Evolutionary conservation across 2,888 invertebrate species (phyloP).

Genomic region (Yponomeuta malinellus): DNA sequence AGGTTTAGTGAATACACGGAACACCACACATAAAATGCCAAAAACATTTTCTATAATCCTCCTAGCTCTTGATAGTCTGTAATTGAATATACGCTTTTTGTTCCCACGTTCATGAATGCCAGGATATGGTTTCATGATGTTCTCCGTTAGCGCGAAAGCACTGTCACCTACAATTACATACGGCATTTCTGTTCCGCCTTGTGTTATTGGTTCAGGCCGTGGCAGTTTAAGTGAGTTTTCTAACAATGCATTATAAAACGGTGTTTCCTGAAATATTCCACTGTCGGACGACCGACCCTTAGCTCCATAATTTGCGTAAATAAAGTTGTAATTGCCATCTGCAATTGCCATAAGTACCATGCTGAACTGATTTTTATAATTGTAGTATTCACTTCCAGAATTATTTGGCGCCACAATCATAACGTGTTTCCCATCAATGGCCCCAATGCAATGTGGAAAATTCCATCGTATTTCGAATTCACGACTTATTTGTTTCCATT

Average conservation of each 20-base stretch:
- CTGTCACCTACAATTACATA: conserved; percentile 18
- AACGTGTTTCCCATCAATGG: conserved; percentile 24
- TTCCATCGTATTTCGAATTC: conserved; percentile 27
- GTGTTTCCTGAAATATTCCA: conserved; percentile 30
- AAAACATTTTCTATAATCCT: conserved; percentile 26
- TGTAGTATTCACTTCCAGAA: conserved; percentile 27
- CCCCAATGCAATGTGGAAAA: conserved; percentile 27
- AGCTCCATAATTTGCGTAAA: conserved; percentile 28
- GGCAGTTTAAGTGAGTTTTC: conserved; percentile 27
- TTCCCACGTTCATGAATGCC: conserved; percentile 25
- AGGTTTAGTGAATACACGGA: conserved; percentile 28
- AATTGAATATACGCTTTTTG: conserved; percentile 24
- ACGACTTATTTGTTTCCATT: conserved; percentile 22
- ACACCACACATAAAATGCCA: conserved; percentile 26
- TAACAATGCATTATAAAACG: conserved; percentile 27
- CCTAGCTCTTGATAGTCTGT: conserved; percentile 25
- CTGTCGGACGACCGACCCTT: conserved; percentile 29
- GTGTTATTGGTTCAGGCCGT: conserved; percentile 25
- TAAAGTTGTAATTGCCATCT: conserved; percentile 27
- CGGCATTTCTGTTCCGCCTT: conserved; percentile 24
- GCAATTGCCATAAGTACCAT: conserved; percentile 27
- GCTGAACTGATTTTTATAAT: conserved; percentile 28
- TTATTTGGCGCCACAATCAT: conserved; percentile 26
- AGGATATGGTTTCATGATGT: conserved; percentile 28
- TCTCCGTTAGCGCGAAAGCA: conserved; percentile 29